Evolutionary conservation across 2,888 invertebrate genomes (phyloP), one percentile per base, ranked within the genome.

Genomic region (Diloba caeruleocephala): DNA sequence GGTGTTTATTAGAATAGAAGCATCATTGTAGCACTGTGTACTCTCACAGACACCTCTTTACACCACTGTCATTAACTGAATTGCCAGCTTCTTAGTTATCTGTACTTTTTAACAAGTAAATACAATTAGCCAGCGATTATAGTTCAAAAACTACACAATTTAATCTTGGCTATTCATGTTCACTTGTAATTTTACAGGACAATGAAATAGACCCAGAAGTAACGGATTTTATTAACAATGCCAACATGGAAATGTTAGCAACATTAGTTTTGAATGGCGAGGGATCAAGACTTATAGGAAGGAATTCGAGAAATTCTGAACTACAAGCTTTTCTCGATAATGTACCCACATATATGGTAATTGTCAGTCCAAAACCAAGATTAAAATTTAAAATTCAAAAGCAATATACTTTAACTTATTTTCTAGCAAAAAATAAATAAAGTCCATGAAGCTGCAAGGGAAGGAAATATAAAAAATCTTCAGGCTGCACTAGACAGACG

Each of bases 201-300:
- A 92, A 84, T 74, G 89, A 91, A 85, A 92, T 95, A 85, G 96
- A 96, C 67, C 93, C 94, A 10, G 96, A 96, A 82, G 94, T 97
- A 29, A 93, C 94, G 48, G 94, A 94, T 64, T 92, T 97, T 67
- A 95, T 97, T 42, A 95, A 95, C 72, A 93, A 94, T 62, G 96
- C 97, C 6, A 98, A 98, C 80, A 96, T 98, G 96, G 98, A 98
- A 82, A 96, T 97, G 90, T 91, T 99, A 76, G 98, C 98, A 17
- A 95, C 97, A 42, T 92, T 98, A 74, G 98, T 99, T 9, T 92
- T 99, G 14, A 97, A 97, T 73, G 98, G 98, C 2, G 97, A 98
- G 79, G 98, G 98, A 0, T 93, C 96, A 62, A 94, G 96, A 88
- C 90, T 98, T 75, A 87, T 96, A 76, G 95, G 97, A 50, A 94